Evolutionary conservation across 2,888 invertebrate genomes (phyloP), one percentile per base, ranked within the genome.

Genomic region (Phyllotreta striolata): DNA sequence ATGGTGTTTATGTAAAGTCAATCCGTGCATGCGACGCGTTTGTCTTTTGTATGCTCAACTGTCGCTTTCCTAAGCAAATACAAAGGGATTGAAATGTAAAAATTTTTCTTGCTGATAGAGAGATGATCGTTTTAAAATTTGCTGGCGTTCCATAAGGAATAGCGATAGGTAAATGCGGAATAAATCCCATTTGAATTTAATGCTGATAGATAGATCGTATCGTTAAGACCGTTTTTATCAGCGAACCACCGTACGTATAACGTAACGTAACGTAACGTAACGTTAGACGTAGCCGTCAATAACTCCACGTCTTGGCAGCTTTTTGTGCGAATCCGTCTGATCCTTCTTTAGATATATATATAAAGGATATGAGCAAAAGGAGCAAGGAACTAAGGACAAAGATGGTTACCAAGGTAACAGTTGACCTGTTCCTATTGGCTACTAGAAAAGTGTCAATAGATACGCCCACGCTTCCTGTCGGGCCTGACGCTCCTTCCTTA

Each of bases 361-460:
- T 57, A 63, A 62, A 37, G 66, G 66, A 66, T 69, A 65, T 62
- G 57, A 72, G 69, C 62, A 71, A 70, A 71, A 73, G 60, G 68
- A 72, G 65, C 69, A 64, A 64, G 60, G 57, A 72, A 72, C 69
- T 72, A 73, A 74, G 74, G 73, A 76, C 75, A 78, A 77, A 76
- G 77, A 76, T 74, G 76, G 78, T 79, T 76, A 76, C 78, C 76
- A 75, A 72, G 77, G 77, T 74, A 76, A 79, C 78, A 71, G 74
- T 73, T 78, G 77, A 79, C 78, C 77, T 74, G 76, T 70, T 74
- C 73, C 74, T 74, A 79, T 79, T 79, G 78, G 78, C 76, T 76
- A 77, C 77, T 76, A 76, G 77, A 79, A 79, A 77, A 76, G 77
- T 79, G 77, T 79, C 78, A 76, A 78, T 78, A 79, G 77, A 75